phyloP scores from a whole-genome alignment of 2,113 vertebrate genomes.

The Crypturellus undulatus region DNA sequence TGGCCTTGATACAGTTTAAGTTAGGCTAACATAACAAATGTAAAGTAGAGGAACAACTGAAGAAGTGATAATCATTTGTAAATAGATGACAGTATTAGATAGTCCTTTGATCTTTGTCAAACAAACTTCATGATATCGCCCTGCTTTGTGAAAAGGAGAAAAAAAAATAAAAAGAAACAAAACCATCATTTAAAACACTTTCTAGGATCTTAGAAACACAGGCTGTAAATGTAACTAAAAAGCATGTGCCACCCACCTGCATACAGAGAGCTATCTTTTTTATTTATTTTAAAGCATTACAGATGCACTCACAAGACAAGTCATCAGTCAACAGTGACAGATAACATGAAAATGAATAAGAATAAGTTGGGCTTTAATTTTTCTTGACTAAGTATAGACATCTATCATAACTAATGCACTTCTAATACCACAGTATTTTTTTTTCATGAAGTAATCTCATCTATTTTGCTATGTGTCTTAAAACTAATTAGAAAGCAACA shows the following conservation, averaged over 20 bases:
- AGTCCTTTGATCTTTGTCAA: background rate
- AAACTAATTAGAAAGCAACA: slow-evolving; percentile 76
- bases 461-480: slow-evolving; percentile 72
- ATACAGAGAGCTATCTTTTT: slow-evolving; percentile 48
- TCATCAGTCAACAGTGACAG: slow-evolving; percentile 73
- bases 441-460: slow-evolving; percentile 63
- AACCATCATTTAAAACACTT: background rate
- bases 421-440: slow-evolving; percentile 57
- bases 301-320: slow-evolving; percentile 68
- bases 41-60: background rate
- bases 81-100: background rate
- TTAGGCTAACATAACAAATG: background rate
- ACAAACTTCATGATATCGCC: background rate
- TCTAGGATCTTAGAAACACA: background rate
- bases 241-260: background rate
- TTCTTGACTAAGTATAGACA: slow-evolving; percentile 77
- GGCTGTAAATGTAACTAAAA: background rate
- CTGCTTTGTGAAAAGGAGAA: background rate
- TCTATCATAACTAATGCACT: slow-evolving; percentile 77
- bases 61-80: background rate
- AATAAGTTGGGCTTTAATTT: slow-evolving; percentile 79
- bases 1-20: background rate
- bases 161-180: background rate
- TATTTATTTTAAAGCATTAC: slow-evolving; percentile 70
- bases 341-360: slow-evolving; percentile 71